phyloP scores from a whole-genome alignment of 2,797 vertebrate species.

The Manis pentadactyla region DNA sequence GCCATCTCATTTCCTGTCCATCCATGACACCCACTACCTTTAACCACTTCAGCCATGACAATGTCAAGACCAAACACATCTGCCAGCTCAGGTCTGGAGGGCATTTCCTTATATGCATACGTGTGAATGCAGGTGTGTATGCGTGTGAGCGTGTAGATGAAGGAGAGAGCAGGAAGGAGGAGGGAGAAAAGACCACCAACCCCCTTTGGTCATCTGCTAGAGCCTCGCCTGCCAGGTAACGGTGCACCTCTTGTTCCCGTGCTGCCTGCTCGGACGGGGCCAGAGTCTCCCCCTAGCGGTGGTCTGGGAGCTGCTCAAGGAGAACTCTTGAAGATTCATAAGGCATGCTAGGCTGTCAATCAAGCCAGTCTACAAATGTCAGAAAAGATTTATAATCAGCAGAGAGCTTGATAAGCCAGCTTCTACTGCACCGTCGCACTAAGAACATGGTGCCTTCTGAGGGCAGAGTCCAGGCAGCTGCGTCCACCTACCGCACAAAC shows the following conservation, averaged over 20 bases:
- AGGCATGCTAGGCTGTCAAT: not conserved
- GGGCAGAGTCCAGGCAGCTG: not conserved
- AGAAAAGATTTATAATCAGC: not conserved
- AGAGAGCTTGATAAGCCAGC: not conserved
- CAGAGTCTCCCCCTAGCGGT: not conserved
- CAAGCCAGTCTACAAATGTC: not conserved
- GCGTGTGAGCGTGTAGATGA: too few relatives aligned
- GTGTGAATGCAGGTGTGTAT: not conserved
- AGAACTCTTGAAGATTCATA: not conserved
- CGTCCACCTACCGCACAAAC: not conserved
- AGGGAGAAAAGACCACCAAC: not conserved
- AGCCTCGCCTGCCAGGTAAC: not conserved
- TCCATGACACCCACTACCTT: not conserved
- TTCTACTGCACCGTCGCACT: rapidly evolving
- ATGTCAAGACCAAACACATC: too few relatives aligned
- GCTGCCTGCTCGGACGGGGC: not conserved
- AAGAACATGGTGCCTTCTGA: not conserved
- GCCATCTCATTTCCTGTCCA: not conserved
- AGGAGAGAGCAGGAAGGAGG: not conserved
- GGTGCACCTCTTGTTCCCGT: rapidly evolving
- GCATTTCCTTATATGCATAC: not conserved
- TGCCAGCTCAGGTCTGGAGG: not conserved
- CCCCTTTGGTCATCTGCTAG: too few relatives aligned
- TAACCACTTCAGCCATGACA: not conserved
- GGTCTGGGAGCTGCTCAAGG: not conserved